phyloP scores from a whole-genome alignment of 2,113 vertebrate genomes.

The Eolophus roseicapilla region DNA sequence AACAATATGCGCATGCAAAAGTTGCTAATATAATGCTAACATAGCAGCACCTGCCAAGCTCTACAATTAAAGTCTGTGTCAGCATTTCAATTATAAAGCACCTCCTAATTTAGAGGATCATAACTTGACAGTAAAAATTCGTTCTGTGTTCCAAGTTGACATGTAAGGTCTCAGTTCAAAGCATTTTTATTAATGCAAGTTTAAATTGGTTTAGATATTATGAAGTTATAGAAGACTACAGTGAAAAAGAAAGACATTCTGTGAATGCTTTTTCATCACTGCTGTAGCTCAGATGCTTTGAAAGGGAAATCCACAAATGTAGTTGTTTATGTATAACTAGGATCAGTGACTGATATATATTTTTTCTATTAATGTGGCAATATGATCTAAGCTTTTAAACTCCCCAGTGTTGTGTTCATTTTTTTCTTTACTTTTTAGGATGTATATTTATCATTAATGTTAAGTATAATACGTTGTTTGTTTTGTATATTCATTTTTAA shows the following conservation, averaged over 20 bases:
- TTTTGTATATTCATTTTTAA: background rate
- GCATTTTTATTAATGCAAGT: conserved; percentile 41
- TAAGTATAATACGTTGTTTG: background rate
- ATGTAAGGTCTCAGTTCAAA: conserved; percentile 52
- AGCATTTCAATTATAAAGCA: conserved; percentile 58
- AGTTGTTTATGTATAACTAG: background rate
- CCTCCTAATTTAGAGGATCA: conserved; percentile 43
- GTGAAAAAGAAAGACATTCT: background rate
- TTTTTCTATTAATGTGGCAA: background rate
- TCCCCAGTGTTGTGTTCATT: background rate
- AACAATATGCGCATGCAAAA: conserved; percentile 14
- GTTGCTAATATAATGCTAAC: conserved; percentile 24
- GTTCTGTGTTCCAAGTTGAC: conserved; percentile 35
- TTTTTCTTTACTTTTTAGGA: background rate
- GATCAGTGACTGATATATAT: background rate
- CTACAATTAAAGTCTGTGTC: conserved; percentile 52
- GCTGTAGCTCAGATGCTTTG: conserved; percentile 12
- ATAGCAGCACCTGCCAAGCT: conserved; percentile 34
- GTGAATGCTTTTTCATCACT: background rate
- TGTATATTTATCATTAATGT: background rate
- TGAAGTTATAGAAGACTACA: background rate
- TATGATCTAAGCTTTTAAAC: background rate
- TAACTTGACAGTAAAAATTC: conserved; percentile 56
- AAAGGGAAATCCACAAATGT: conserved; percentile 23
- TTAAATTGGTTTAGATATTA: conserved; percentile 46